Base-by-base conservation (phyloP, 2,113 vertebrate genomes). In the Pycnonotus jocosus region DNA sequence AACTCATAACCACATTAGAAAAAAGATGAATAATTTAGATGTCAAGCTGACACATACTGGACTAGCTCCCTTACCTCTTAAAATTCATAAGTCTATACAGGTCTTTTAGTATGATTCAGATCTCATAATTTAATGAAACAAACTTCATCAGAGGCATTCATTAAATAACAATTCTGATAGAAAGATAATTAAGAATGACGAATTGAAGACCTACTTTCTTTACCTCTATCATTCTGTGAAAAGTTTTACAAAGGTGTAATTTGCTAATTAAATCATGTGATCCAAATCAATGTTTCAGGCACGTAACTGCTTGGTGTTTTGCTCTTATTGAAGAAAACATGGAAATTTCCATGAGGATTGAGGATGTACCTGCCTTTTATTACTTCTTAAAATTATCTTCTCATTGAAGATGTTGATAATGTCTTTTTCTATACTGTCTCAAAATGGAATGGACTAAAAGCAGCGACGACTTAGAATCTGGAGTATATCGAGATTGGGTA, bases 141-240 rank as follows among this genome's bases (percentile, higher is more conserved):
- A 91, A 88, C 70, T 91, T 82, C 91, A 92, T 94, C 94, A 90
- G 91, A 94, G 74, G 35, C 17, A 4, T 91, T 91, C 35, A 93
- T 96, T 95, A 95, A 95, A 92, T 86, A 94, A 81, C 81, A 94
- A 92, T 95, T 95, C 81, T 0, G 16, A 88, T 90, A 92, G 2
- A 4, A 58, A 95, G 95, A 91, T 95, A 94, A 94, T 77, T 95
- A 58, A 81, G 68, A 90, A 80, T 94, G 78, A 95, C 47, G 93
- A 96, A 95, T 90, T 92, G 93, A 94, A 91, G 35, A 60, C 51
- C 51, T 88, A 58, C 69, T 90, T 94, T 93, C 45, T 93, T 92
- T 93, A 82, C 44, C 90, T 42, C 79, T 90, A 54, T 81, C 27
- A 56, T 51, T 77, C 81, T 85, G 23, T 79, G 45, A 91, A 85